phyloP scores from a whole-genome alignment of 2,797 vertebrate species.

The Tenualosa thibaudeaui region DNA sequence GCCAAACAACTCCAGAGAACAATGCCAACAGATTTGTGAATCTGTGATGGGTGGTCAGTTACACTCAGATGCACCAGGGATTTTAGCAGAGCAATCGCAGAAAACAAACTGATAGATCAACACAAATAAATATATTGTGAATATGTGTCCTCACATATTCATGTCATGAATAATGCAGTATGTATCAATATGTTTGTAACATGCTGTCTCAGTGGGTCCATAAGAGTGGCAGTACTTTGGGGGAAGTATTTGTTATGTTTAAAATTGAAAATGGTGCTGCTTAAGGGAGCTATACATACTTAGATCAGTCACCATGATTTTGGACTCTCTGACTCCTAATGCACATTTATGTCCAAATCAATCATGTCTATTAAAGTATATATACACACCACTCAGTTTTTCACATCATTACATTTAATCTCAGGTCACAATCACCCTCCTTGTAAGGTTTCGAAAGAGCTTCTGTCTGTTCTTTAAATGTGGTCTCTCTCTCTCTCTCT shows the following conservation, averaged over 20 bases:
- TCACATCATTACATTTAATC: background rate
- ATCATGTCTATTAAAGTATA: background rate
- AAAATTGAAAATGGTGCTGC: background rate
- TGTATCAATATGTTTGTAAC: too few relatives aligned
- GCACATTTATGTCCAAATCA: background rate
- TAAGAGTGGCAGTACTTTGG: too few relatives aligned
- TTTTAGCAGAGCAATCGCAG: background rate
- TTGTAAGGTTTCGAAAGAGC: background rate
- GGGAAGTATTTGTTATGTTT: too few relatives aligned
- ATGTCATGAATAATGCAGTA: background rate
- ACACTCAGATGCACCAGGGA: background rate
- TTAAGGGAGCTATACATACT: background rate
- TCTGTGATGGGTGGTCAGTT: background rate
- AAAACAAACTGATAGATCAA: background rate
- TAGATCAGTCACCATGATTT: background rate
- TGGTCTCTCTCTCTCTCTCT: conserved; percentile 14
- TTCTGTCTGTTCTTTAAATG: background rate
- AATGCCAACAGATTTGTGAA: background rate
- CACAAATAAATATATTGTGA: background rate
- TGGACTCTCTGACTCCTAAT: background rate
- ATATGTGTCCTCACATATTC: too few relatives aligned
- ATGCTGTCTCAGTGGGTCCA: too few relatives aligned
- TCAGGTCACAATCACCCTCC: background rate
- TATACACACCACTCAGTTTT: background rate
- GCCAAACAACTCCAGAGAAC: background rate